Conservation (phyloP, 2,113 vertebrate species). For the Patagioenas fasciata region DNA sequence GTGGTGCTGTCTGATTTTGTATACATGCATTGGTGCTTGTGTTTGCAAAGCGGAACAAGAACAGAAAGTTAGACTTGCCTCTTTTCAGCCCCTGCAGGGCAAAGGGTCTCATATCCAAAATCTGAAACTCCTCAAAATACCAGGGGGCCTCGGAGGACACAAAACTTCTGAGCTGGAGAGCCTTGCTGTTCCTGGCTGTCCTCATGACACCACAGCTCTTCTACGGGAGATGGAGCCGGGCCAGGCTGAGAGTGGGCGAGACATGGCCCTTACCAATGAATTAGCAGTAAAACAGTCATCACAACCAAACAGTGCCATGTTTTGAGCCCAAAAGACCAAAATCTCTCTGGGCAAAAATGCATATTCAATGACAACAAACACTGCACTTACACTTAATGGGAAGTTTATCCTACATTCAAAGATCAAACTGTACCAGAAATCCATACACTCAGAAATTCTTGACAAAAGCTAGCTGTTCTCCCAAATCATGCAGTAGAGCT, state of each 20-base stretch:
- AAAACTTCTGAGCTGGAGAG: not conserved
- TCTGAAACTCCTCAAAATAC: not conserved
- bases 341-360: not conserved
- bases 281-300: not conserved
- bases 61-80: not conserved
- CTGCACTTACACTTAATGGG: not conserved
- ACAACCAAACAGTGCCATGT: rapidly evolving
- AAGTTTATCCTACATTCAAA: not conserved
- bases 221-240: rapidly evolving
- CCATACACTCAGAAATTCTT: not conserved
- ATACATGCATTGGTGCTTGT: not conserved
- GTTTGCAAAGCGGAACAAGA: not conserved
- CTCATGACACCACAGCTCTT: not conserved
- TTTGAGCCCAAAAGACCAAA: not conserved
- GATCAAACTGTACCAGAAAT: not conserved
- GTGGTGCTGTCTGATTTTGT: not conserved
- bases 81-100: not conserved
- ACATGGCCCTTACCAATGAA: not conserved
- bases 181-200: not conserved
- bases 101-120: not conserved
- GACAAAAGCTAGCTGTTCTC: not conserved
- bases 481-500: not conserved
- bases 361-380: not conserved
- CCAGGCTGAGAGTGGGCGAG: not conserved
- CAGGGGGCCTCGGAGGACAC: not conserved